Conservation (phyloP, 1,140 invertebrate species). For the Microplitis demolitor region DNA sequence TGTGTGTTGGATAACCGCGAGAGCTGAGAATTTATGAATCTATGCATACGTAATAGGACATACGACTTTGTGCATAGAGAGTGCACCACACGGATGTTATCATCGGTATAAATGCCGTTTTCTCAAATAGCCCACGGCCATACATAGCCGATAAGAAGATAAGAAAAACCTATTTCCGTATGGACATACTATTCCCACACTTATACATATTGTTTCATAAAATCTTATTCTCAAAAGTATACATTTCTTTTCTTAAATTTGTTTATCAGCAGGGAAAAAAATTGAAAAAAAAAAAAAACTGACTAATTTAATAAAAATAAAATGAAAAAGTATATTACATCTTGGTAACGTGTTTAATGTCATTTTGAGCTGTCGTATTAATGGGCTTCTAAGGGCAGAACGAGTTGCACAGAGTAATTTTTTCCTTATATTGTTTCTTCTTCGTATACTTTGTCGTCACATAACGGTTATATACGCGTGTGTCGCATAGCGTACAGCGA, state of each 20-base stretch:
- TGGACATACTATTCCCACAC: conserved; percentile 21
- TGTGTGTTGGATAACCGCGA: not conserved
- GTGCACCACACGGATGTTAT: not conserved
- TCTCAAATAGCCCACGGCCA: conserved; percentile 17
- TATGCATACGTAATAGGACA: conserved; percentile 47
- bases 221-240: not conserved
- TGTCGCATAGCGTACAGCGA: not conserved
- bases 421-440: not conserved
- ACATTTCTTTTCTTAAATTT: not conserved
- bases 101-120: conserved; percentile 2
- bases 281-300: too few relatives aligned
- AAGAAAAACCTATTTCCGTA: conserved; percentile 21
- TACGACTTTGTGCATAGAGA: conserved; percentile 11
- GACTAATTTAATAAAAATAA: too few relatives aligned
- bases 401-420: too few relatives aligned
- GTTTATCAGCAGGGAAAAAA: too few relatives aligned
- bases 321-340: too few relatives aligned
- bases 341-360: too few relatives aligned
- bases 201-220: not conserved
- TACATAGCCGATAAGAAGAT: not conserved
- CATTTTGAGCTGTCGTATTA: too few relatives aligned
- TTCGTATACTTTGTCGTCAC: not conserved
- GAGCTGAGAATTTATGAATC: conserved; percentile 43
- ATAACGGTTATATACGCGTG: not conserved
- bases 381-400: too few relatives aligned